Evolutionary conservation across 2,113 vertebrate species (phyloP), one percentile per base, ranked within the genome.

Genomic region (Laterallus jamaicensis): DNA sequence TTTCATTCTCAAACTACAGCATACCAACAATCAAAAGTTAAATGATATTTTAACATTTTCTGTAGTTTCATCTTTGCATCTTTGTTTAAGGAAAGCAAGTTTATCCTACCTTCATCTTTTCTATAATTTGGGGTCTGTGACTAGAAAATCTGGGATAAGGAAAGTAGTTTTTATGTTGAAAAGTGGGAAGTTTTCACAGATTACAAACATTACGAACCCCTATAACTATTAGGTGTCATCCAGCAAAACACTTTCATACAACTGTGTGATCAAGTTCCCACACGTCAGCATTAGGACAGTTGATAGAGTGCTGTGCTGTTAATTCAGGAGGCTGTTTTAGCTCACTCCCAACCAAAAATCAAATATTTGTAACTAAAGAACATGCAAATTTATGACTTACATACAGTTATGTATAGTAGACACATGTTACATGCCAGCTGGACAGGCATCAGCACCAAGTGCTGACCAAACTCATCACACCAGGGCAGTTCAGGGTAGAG

Each of bases 371-470:
- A 25, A 32, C 19, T 14, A 18, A 47, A 68, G 15, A 16, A 8
- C 13, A 28, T 2, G 4, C 35, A 62, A 29, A 68, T 24, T 31
- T 31, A 37, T 39, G 49, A 15, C 22, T 15, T 4, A 11, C 3
- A 18, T 4, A 11, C 2, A 16, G 15, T 18, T 29, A 6, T 12
- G 7, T 10, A 24, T 10, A 16, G 11, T 13, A 67, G 32, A 15
- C 8, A 15, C 8, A 1, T 6, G 12, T 28, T 31, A 19, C 20
- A 5, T 2, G 2, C 5, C 26, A 42, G 39, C 8, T 26, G 47
- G 29, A 32, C 17, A 0, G 12, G 29, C 28, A 31, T 14, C 0
- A 1, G n/a, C 12, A 9, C 19, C 40, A 21, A 1, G 1, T 21
- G 32, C 15, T 40, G 39, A 68, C 15, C 70, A 68, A 49, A 35